Evolutionary conservation across 2,797 vertebrate species (phyloP), one percentile per base, ranked within the genome.

Genomic region (Heliangelus exortis): DNA sequence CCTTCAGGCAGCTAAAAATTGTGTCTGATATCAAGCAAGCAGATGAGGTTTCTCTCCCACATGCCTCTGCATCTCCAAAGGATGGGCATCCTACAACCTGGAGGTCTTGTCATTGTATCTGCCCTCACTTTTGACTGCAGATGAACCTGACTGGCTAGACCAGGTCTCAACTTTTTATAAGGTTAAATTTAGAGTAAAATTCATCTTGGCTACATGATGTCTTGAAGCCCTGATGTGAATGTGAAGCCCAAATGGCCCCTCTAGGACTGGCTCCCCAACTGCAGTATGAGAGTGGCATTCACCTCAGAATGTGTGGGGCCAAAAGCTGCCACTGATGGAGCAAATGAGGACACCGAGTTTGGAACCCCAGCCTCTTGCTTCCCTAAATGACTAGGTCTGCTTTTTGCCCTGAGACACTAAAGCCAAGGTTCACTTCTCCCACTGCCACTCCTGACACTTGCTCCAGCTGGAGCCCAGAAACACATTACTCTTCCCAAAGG

Each of bases 251-350:
- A 50, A 43, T 21, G 14, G 1, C 20, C 82, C 75, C 23, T 53
- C 48, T 59, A 39, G 51, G 26, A 50, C 33, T 41, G 66, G 5
- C 15, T 87, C 84, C 22, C 23, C 31, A 66, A 1, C 21, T 45
- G 12, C 19, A 78, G 29, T 29, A 59, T 55, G 29, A 69, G 25
- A 65, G 28, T 51, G 18, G 23, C 16, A 9, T 28, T 62, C 15
- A 16, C 25, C n/a, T 33, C 74, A 57, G 26, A 5, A 18, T 7
- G 14, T 10, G 22, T 15, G 51, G 25, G 79, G 7, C 14, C 39
- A 79, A 87, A 25, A 67, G 33, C 34, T 67, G 17, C 51, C 15
- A 29, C 4, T 0, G 0, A 2, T 3, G 7, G 55, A 58, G 61
- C 39, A 57, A 72, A 68, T 39, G 23, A 68, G 18, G 67, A 29